phyloP scores from a whole-genome alignment of 2,113 vertebrate species.

The Phodopus roborovskii region DNA sequence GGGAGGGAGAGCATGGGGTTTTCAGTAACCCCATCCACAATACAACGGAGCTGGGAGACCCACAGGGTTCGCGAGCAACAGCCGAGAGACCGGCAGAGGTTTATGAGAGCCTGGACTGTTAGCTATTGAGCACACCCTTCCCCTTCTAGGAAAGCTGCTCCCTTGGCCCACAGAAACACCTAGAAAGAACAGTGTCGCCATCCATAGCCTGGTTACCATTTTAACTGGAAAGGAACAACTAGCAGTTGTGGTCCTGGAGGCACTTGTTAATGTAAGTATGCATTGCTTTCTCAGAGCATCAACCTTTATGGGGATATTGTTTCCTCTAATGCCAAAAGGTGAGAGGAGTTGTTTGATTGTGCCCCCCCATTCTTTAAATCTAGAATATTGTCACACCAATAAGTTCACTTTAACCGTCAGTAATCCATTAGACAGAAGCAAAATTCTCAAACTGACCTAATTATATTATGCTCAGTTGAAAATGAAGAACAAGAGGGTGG shows the following conservation, averaged over 20 bases:
- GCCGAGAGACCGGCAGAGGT: background rate
- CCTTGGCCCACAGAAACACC: background rate
- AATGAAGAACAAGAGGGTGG: background rate
- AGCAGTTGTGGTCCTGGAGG: background rate
- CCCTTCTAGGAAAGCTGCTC: background rate
- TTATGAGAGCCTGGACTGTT: background rate
- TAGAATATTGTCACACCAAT: background rate
- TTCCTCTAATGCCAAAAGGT: constrained; percentile 17
- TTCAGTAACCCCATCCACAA: background rate
- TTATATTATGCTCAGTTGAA: background rate
- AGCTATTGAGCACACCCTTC: background rate
- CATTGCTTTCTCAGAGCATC: constrained; percentile 4
- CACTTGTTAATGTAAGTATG: background rate
- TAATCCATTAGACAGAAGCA: background rate
- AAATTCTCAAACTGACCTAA: background rate
- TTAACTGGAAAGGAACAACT: background rate
- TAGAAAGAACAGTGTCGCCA: background rate
- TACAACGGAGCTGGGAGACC: background rate
- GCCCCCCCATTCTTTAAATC: background rate
- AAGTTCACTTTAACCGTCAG: background rate
- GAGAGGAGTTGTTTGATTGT: background rate
- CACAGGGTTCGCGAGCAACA: background rate
- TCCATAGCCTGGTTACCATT: background rate
- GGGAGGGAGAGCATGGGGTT: background rate
- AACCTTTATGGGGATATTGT: constrained; percentile 1